Evolutionary conservation across 2,888 invertebrate genomes (phyloP), one percentile per base, ranked within the genome.

Genomic region (Rhagonycha lutea): DNA sequence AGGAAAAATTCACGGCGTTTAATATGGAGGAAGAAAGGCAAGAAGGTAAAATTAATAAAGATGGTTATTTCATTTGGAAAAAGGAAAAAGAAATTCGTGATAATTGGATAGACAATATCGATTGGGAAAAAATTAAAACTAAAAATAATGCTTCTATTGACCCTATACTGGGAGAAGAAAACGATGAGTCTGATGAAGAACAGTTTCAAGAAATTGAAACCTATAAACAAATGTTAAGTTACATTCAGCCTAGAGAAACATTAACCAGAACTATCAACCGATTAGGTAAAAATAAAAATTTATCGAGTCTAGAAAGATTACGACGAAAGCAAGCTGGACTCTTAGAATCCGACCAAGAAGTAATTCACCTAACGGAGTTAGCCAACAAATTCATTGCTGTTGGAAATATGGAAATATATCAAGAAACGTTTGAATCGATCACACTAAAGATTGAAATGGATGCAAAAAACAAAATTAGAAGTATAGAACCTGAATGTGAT

Each of bases 11-110:
- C 76, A 99, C 99, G 2, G 98, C 99, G 9, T 99, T 99, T 88
- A 99, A 99, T 87, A 98, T 99, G 98, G 95, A 95, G 83, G 99
- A 98, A 86, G 99, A 99, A 89, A 89, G 98, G 87, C 97, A 99
- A 89, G 98, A 99, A 87, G 99, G 99, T 0, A 97, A 98, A 87
- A 99, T 99, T 89, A 98, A 99, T 88, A 93, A 92, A 78, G 94
- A 96, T 79, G 99, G 99, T 0, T 98, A 96, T 88, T 99, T 96
- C 87, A 96, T 98, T 80, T 98, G 97, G 94, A 96, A 97, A 80
- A 95, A 96, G 93, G 95, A 95, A 80, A 92, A 92, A 80, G 93
- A 95, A 85, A 92, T 98, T 11, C 91, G 94, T 81, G 99, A 99
- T 87, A 95, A 96, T 82, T 99, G 99, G 99, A 90, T 99, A 74